Base-by-base conservation (phyloP, 2,888 invertebrate genomes). In the Serripes groenlandicus region DNA sequence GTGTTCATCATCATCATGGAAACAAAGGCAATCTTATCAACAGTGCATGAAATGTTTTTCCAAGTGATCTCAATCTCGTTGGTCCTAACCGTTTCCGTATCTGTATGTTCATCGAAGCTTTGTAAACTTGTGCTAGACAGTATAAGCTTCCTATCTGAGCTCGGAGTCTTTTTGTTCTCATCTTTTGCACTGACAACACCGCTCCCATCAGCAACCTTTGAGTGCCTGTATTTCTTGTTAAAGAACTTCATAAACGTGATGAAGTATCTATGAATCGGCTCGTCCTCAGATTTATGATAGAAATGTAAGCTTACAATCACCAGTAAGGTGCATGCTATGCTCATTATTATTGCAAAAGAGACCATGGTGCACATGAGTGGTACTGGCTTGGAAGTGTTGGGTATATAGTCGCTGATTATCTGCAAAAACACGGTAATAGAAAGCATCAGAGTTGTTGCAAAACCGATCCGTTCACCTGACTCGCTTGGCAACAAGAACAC, bases 391-490 rank as follows among this genome's bases (percentile, higher is more conserved):
- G 77, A 77, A 11, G 70, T 62, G 18, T 71, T 60, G 30, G 77
- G 77, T 42, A 77, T 30, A 23, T 70, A 35, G 28, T 71, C 71
- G 9, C 62, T 62, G n/a, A 77, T 70, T 4, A 77, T 42, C 11
- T 62, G 42, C 23, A 77, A 23, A 30, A 70, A 77, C 15, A 77
- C 77, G 9, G 70, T 49, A 5, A 70, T 26, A 0, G 77, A 37
- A 70, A 77, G 37, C 32, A 71, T 30, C 7, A 77, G 49, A 11
- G 77, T 77, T 2, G 70, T 42, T 9, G 62, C 34, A 37, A 69
- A 77, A 32, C 70, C 60, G 9, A 77, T 62, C n/a, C 77, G 35
- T 28, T 77, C 77, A 0, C 77, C 77, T 7, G 70, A 70, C 26
- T 77, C 70, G 26, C 62, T 70, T 0, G 77, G 77, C 0, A 77